Conservation (phyloP, 2,888 invertebrate species). For the Diachrysia chrysitis region DNA sequence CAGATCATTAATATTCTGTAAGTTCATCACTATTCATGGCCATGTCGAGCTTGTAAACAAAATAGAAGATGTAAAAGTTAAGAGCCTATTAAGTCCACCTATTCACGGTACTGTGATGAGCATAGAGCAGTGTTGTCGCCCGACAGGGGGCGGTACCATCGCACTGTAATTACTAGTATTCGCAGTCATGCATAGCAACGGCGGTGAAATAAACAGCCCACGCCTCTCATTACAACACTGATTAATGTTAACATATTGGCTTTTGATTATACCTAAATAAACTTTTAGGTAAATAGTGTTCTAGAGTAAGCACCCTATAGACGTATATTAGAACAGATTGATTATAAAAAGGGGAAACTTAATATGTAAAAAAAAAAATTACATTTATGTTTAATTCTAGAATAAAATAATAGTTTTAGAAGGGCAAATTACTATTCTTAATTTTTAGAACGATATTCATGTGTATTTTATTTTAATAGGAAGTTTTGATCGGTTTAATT, state of each 20-base stretch:
- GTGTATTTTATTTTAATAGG: slow-evolving; percentile 10
- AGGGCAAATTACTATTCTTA: slow-evolving; percentile 8
- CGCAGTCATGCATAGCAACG: slow-evolving; percentile 66
- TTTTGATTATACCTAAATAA: slow-evolving; percentile 30
- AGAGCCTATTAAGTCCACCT: slow-evolving; percentile 49
- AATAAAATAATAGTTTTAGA: slow-evolving; percentile 18
- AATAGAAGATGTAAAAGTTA: slow-evolving; percentile 22
- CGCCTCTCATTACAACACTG: slow-evolving; percentile 43
- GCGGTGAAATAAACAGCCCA: slow-evolving; percentile 37
- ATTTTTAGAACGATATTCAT: slow-evolving; percentile 11
- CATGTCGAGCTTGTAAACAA: slow-evolving; percentile 6
- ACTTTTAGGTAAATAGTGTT: background rate
- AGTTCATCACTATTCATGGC: slow-evolving; percentile 14
- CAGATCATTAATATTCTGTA: slow-evolving; percentile 21
- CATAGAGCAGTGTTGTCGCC: slow-evolving; percentile 38
- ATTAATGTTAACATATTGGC: slow-evolving; percentile 28
- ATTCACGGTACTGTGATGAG: slow-evolving; percentile 45
- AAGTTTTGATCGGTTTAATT: slow-evolving; percentile 30
- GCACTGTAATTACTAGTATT: slow-evolving; percentile 77
- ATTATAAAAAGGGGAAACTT: background rate
- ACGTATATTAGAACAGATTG: too few species aligned
- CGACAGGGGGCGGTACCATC: slow-evolving; percentile 69
- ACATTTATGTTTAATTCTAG: slow-evolving; percentile 13
- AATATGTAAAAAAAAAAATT: background rate
- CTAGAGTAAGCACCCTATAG: too few species aligned